phyloP scores from a whole-genome alignment of 2,113 vertebrate species.

The Cryptomyrus ogoouensis region DNA sequence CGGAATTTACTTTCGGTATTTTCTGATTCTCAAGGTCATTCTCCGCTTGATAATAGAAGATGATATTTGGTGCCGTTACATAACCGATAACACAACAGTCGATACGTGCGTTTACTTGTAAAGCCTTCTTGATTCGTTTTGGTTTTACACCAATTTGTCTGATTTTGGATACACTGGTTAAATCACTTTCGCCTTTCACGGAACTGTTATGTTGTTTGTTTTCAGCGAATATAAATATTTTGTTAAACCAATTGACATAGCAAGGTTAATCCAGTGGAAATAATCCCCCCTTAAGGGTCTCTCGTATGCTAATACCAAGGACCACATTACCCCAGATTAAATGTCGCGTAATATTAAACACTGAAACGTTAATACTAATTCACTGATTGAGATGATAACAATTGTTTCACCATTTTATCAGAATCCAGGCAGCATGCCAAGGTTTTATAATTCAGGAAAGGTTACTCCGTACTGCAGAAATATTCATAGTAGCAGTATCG shows the following conservation, averaged over 20 bases:
- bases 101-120: slow-evolving; percentile 18
- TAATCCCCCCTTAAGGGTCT: slow-evolving; percentile 4
- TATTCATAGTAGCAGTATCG: background rate
- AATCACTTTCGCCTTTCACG: background rate
- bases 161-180: background rate
- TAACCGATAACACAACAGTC: slow-evolving; percentile 31
- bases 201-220: background rate
- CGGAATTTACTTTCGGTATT: background rate
- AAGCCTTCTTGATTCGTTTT: background rate
- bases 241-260: background rate
- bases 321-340: slow-evolving; percentile 1
- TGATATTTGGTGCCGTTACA: slow-evolving; percentile 32
- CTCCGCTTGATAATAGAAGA: slow-evolving; percentile 29
- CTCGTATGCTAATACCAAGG: background rate
- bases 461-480: slow-evolving; percentile 1
- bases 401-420: background rate
- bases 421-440: background rate
- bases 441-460: background rate
- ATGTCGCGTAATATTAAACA: slow-evolving; percentile 10
- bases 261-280: background rate
- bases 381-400: background rate
- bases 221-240: slow-evolving; percentile 6
- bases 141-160: background rate
- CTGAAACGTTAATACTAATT: background rate
- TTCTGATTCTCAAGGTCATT: slow-evolving; percentile 66